Percentiles rank a stretch among this genome's conserved stretches.
Conservation (phyloP, 2,888 invertebrate species). For the Entomobrya proxima region DNA sequence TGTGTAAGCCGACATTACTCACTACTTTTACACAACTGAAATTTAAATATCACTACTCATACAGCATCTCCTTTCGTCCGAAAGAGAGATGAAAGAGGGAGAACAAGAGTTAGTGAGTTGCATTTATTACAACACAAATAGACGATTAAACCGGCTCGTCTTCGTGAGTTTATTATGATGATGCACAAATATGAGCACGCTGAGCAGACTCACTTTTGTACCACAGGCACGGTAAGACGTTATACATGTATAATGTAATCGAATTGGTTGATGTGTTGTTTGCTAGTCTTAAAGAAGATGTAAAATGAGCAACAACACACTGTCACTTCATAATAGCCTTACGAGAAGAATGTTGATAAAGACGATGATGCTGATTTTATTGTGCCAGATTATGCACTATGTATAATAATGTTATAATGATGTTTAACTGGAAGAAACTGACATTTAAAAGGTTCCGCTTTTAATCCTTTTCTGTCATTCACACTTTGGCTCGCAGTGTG, state of each 20-base stretch:
- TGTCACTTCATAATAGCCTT: neutral
- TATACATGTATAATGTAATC: neutral
- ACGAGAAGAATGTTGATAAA: neutral
- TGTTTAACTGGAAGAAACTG: neutral
- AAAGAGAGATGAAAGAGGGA: neutral
- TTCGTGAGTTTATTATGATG: neutral
- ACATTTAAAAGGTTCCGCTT: neutral
- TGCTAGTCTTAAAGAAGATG: neutral
- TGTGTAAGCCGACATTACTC: constrained; percentile 41
- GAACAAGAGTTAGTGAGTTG: constrained; percentile 19
- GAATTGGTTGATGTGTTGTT: neutral
- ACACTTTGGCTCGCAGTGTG: neutral
- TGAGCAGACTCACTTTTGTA: neutral
- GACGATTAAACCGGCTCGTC: constrained; percentile 37
- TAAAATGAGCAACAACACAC: neutral
- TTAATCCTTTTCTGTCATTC: constrained; percentile 8
- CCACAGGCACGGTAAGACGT: neutral
- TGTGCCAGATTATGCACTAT: neutral
- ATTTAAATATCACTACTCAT: constrained; percentile 40
- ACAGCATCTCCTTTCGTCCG: neutral
- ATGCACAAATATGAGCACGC: neutral
- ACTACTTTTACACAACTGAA: constrained; percentile 50
- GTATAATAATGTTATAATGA: neutral
- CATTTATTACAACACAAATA: constrained; percentile 41
- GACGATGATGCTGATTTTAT: neutral